phyloP scores from a whole-genome alignment of 1,140 invertebrate genomes.

The Sinella curviseta region DNA sequence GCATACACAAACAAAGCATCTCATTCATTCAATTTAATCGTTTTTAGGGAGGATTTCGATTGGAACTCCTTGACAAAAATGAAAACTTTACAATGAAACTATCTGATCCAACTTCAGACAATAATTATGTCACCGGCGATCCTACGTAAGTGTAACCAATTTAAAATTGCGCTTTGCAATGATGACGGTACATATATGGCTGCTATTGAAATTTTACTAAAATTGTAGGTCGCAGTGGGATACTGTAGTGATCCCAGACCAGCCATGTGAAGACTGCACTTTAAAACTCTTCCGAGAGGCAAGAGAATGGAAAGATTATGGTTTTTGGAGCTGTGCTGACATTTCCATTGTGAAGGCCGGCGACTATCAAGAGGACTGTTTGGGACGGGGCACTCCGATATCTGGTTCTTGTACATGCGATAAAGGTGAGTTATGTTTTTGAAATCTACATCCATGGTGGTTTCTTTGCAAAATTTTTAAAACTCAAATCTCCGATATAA shows the following conservation, averaged over 20 bases:
- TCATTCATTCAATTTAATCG: not conserved
- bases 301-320: conserved; percentile 80
- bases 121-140: conserved; percentile 76
- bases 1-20: not conserved
- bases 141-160: conserved; percentile 65
- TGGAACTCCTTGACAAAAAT: conserved; percentile 77
- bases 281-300: conserved; percentile 84
- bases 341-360: conserved; percentile 69
- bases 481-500: too few species aligned
- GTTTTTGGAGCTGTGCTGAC: conserved; percentile 94
- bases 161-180: too few species aligned
- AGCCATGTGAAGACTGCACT: conserved; percentile 85
- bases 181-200: too few species aligned
- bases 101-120: conserved; percentile 74
- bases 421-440: conserved; percentile 37
- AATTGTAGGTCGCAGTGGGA: conserved; percentile 73
- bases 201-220: not conserved
- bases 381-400: conserved; percentile 74
- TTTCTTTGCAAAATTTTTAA: not conserved
- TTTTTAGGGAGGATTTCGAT: conserved; percentile 72
- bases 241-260: conserved; percentile 76
- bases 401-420: conserved; percentile 58
- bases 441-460: too few species aligned
- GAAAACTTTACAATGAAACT: conserved; percentile 79
- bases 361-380: conserved; percentile 77